phyloP scores from a whole-genome alignment of 2,888 invertebrate genomes.

The Syrista parreyssii region DNA sequence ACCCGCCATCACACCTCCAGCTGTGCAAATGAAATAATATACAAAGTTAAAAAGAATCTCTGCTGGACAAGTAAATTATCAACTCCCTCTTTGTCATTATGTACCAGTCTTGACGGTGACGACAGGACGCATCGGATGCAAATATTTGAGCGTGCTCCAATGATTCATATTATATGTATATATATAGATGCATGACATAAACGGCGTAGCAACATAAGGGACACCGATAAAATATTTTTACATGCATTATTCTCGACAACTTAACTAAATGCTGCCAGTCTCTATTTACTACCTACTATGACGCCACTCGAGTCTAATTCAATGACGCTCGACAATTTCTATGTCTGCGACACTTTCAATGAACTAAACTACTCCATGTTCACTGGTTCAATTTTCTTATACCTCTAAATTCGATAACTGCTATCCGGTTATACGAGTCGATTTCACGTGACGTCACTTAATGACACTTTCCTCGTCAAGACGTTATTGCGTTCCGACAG shows the following conservation, averaged over 20 bases:
- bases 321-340: neutral
- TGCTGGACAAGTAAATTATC: neutral
- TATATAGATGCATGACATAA: neutral
- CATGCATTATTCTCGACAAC: neutral
- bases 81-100: neutral
- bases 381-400: neutral
- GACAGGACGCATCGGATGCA: neutral
- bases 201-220: neutral
- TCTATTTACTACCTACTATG: too few relatives aligned
- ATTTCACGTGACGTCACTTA: neutral
- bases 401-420: neutral
- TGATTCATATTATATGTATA: neutral
- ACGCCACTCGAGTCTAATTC: neutral
- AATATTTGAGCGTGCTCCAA: neutral
- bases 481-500: neutral
- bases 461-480: neutral
- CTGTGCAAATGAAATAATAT: constrained; percentile 36
- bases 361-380: neutral
- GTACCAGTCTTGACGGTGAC: neutral
- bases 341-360: neutral
- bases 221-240: neutral
- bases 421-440: neutral
- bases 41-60: neutral
- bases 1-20: constrained; percentile 60
- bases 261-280: neutral